A percentile compares a stretch with the other conserved stretches of the same genome.
Conservation (phyloP, 2,113 vertebrate species). For the Struthio camelus region DNA sequence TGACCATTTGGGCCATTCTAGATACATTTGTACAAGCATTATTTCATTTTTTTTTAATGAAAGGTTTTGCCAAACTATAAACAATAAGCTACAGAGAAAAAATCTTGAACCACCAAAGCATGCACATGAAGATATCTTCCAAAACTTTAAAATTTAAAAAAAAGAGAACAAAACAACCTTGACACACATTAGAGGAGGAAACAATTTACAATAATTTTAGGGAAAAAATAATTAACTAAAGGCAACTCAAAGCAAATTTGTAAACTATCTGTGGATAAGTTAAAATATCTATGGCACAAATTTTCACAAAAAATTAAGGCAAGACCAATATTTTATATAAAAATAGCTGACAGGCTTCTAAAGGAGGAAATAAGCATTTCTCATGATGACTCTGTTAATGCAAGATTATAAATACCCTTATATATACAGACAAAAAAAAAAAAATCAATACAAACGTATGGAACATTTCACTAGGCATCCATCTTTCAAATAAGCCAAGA, state of each 20-base stretch:
- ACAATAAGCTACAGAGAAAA: conserved; percentile 30
- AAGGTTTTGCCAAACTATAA: conserved; percentile 53
- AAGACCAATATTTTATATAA: conserved; percentile 64
- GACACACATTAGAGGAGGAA: not conserved
- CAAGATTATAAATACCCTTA: conserved; percentile 70
- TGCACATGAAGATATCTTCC: conserved; percentile 20
- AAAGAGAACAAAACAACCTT: not conserved
- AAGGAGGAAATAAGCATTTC: conserved; percentile 59
- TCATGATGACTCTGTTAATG: conserved; percentile 52
- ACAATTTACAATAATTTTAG: not conserved
- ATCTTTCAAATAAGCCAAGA: conserved; percentile 26
- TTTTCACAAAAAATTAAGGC: conserved; percentile 64
- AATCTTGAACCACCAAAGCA: conserved; percentile 40
- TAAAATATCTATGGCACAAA: conserved; percentile 58
- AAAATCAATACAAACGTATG: conserved; percentile 22
- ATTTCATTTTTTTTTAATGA: not conserved
- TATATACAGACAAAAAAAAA: conserved; percentile 51
- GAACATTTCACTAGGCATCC: conserved; percentile 5
- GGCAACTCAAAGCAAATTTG: conserved; percentile 19
- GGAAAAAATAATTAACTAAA: not conserved
- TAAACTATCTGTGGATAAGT: conserved; percentile 39
- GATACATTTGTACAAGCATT: conserved; percentile 60
- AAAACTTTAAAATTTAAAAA: not conserved
- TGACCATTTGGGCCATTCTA: conserved; percentile 28
- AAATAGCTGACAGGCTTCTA: conserved; percentile 67